Evolutionary conservation across 2,888 invertebrate species (phyloP), one percentile per base, ranked within the genome.

Genomic region (Lithophane semibrunnea): DNA sequence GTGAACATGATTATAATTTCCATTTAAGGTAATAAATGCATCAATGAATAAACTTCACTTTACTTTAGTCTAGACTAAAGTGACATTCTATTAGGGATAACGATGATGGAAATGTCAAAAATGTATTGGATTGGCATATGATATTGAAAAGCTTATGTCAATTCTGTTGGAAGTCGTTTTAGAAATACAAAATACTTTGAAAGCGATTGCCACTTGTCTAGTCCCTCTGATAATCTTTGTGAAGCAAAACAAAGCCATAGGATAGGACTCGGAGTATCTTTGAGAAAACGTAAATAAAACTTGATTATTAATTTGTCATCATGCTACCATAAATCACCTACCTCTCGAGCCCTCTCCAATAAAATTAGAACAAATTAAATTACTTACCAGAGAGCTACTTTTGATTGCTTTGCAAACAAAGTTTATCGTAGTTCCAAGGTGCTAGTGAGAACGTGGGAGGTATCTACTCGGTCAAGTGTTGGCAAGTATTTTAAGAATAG

Each of bases 321-420:
- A n/a, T 16, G 29, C 54, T 56, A 49, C 61, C 21, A 54, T n/a
- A 42, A 47, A 24, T 16, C n/a, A 56, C 79, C 60, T 18, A 65
- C 66, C 3, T 2, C 13, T 10, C 13, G 2, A 58, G 24, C 42
- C 37, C 16, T 60, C 29, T 63, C 44, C 5, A 79, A 65, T 37
- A 4, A 44, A 83, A 80, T 70, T 63, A 73, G 42, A 77, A 82
- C 64, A 76, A 37, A 37, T 37, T 37, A 37, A 37, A 37, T 37
- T 37, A 73, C 73, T 75, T 77, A 81, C 66, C 60, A 71, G 1
- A 81, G 60, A 66, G 77, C 37, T 49, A 76, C 58, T 54, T 85
- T 79, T 86, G 69, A 87, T 77, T 79, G 74, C 75, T 70, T 29
- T 67, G 64, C 82, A 85, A 88, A 86, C 83, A 88, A 78, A 73